phyloP scores from a whole-genome alignment of 2,888 invertebrate genomes.

The Gymnoscelis rufifasciata region DNA sequence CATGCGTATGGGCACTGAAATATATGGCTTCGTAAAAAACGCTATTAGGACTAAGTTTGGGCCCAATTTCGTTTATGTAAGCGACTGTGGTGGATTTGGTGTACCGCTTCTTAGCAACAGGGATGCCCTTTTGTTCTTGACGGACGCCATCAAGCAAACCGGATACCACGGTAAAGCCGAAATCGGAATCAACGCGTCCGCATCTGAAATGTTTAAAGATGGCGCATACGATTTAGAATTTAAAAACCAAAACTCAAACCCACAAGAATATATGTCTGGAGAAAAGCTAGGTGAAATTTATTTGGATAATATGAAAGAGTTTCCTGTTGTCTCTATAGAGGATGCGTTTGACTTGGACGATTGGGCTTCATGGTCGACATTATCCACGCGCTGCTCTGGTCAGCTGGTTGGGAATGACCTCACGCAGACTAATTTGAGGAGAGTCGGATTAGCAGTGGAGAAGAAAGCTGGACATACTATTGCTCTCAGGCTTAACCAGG shows the following conservation, averaged over 20 bases:
- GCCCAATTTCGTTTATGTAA: slow-evolving; percentile 94
- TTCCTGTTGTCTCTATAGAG: slow-evolving; percentile 95
- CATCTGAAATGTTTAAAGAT: slow-evolving; percentile 94
- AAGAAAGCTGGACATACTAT: slow-evolving; percentile 97
- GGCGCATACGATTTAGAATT: slow-evolving; percentile 96
- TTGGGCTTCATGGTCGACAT: slow-evolving; percentile 95
- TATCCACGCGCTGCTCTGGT: slow-evolving; percentile 83
- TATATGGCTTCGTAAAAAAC: slow-evolving; percentile 95
- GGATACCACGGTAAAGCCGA: slow-evolving; percentile 94
- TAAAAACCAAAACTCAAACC: slow-evolving; percentile 95
- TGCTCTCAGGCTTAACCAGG: slow-evolving; percentile 97
- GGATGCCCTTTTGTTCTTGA: slow-evolving; percentile 91
- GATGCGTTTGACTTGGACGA: slow-evolving; percentile 99
- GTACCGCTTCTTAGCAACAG: slow-evolving; percentile 96
- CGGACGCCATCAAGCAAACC: slow-evolving; percentile 92
- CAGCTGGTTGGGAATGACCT: slow-evolving; percentile 96
- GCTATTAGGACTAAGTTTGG: slow-evolving; percentile 94
- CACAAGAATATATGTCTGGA: slow-evolving; percentile 87
- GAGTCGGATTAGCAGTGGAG: slow-evolving; percentile 94
- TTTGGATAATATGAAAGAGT: slow-evolving; percentile 92
- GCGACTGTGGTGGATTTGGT: slow-evolving; percentile 98
- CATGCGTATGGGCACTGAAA: slow-evolving; percentile 97
- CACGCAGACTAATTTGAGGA: slow-evolving; percentile 93
- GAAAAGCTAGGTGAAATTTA: slow-evolving; percentile 92
- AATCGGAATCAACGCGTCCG: slow-evolving; percentile 98